These are phyloP conservation scores for Drosophila trapezifrons DNA, from an alignment of 1,140 invertebrate genomes.

Conservation along the genomic window DNA sequence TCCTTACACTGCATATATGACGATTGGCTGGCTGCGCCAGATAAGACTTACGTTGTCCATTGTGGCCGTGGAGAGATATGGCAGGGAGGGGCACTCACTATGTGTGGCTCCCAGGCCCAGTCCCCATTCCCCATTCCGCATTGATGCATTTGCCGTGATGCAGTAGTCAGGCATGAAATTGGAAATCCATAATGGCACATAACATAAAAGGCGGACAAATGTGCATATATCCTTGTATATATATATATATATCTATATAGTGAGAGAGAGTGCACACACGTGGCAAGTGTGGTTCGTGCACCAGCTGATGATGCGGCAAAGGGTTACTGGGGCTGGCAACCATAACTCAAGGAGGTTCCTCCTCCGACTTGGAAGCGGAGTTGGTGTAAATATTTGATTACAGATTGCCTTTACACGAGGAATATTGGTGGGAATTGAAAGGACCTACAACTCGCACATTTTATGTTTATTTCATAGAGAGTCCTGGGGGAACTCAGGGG, in stretches of 20 bases:
- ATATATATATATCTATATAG: neutral
- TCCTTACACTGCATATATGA: neutral
- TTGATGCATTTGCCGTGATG: conserved; percentile 45
- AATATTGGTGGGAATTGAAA: conserved; percentile 10
- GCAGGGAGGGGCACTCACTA: conserved; percentile 1
- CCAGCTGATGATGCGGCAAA: neutral
- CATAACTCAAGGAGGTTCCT: conserved; percentile 4
- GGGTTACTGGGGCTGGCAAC: neutral
- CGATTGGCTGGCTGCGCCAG: conserved; percentile 10
- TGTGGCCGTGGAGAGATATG: conserved; percentile 18
- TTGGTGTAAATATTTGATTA: conserved; percentile 31
- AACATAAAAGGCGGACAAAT: conserved; percentile 33
- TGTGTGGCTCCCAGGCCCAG: neutral
- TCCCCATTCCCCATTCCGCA: conserved; percentile 5
- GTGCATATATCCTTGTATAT: conserved; percentile 10
- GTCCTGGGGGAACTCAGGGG: too few relatives aligned
- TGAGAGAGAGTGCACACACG: conserved; percentile 3
- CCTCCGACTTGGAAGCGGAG: neutral
- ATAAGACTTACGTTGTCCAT: conserved; percentile 14
- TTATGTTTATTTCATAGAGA: neutral
- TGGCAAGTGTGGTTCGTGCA: conserved; percentile 5
- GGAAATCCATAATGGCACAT: conserved; percentile 70
- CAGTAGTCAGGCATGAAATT: conserved; percentile 73
- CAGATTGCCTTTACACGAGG: neutral
- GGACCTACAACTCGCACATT: neutral